Evolutionary conservation across 2,888 invertebrate genomes (phyloP).

Genomic region (Tetanocera ferruginea): DNA sequence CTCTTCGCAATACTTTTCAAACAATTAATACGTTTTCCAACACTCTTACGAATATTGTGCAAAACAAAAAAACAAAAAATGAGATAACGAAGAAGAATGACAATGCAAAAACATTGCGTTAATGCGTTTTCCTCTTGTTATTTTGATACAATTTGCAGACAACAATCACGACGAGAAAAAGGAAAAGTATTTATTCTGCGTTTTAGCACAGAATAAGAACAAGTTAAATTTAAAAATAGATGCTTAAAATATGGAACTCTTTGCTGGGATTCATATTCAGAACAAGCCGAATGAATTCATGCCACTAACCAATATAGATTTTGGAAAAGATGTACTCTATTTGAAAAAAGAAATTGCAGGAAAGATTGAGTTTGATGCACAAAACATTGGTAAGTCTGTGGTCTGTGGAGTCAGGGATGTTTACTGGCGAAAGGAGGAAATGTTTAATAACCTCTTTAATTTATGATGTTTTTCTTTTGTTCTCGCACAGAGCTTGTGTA

Average conservation of each 20-base stretch:
- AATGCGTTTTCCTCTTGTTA: background rate
- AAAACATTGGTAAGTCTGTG: slow-evolving; percentile 71
- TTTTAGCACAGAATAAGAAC: background rate
- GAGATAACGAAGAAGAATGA: background rate
- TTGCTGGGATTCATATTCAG: slow-evolving; percentile 72
- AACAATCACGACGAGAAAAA: background rate
- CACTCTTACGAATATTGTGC: background rate
- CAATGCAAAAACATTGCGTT: background rate
- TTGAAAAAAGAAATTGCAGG: slow-evolving; percentile 72
- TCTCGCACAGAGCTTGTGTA: slow-evolving; percentile 74
- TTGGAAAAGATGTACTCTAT: slow-evolving; percentile 72
- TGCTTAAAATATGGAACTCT: slow-evolving; percentile 55
- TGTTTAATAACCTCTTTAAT: background rate
- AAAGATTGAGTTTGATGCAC: slow-evolving; percentile 70
- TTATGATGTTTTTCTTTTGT: background rate
- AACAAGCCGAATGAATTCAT: slow-evolving; percentile 72
- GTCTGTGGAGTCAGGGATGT: too few relatives aligned
- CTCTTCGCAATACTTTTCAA: too few relatives aligned
- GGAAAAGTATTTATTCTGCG: background rate
- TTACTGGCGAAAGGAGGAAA: background rate
- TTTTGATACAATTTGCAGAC: background rate
- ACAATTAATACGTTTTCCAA: background rate
- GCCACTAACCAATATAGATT: slow-evolving; percentile 73
- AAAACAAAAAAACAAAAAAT: background rate
- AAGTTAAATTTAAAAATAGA: background rate